Evolutionary conservation across 2,113 vertebrate genomes (phyloP).

Genomic region (Procapra przewalskii): DNA sequence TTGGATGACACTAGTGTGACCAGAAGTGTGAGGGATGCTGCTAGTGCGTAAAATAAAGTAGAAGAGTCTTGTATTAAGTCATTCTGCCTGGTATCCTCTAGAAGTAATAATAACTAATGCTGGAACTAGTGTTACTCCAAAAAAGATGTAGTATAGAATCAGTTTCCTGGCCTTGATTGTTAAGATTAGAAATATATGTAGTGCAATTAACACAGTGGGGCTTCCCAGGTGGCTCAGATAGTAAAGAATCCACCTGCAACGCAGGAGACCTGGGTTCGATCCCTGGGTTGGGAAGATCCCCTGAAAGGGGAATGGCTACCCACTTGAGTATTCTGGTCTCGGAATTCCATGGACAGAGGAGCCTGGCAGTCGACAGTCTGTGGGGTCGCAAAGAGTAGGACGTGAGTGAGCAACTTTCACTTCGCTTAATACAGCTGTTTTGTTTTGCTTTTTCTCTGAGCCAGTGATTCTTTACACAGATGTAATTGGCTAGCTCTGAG

Average conservation of each 20-base stretch:
- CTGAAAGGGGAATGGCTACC: neutral
- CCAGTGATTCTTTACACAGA: neutral
- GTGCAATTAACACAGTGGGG: neutral
- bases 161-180: neutral
- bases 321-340: neutral
- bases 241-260: neutral
- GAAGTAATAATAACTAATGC: neutral
- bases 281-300: neutral
- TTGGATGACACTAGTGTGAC: neutral
- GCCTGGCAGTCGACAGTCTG: neutral
- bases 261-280: fast-evolving
- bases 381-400: neutral
- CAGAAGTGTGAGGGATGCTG: neutral
- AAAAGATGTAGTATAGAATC: neutral
- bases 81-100: neutral
- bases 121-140: neutral
- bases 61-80: neutral
- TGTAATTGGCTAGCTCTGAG: slow-evolving; percentile 30
- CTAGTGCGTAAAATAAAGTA: neutral
- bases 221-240: neutral
- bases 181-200: neutral
- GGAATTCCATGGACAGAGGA: neutral
- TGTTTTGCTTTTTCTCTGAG: neutral
- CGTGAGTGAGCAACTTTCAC: neutral
- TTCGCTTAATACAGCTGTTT: neutral